Evolutionary conservation across 2,888 invertebrate genomes (phyloP).

Genomic region (Nyleta sp.): DNA sequence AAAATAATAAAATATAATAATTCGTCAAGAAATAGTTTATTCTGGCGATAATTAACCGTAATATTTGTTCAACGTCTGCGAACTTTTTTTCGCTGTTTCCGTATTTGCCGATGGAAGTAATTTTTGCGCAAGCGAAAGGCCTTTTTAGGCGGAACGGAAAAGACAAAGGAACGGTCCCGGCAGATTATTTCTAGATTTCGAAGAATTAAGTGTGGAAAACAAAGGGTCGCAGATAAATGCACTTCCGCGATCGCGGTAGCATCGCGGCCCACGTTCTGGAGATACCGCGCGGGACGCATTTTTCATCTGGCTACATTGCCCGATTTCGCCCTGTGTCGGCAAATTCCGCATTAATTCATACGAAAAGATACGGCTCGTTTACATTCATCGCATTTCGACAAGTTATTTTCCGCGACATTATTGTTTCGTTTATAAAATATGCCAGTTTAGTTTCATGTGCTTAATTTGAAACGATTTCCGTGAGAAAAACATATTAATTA

Average conservation of each 20-base stretch:
- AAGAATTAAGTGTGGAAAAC: conserved; percentile 67
- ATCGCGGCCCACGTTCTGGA: conserved; percentile 67
- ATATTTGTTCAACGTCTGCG: no score
- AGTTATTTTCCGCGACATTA: conserved; percentile 17
- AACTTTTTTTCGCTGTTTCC: no score
- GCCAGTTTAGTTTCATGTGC: no score
- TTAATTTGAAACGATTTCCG: no score
- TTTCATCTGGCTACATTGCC: conserved; percentile 54
- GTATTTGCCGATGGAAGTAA: no score
- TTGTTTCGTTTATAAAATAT: no score
- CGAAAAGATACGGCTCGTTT: conserved; percentile 14
- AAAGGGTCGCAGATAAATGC: conserved; percentile 70
- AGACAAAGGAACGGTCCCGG: conserved; percentile 31
- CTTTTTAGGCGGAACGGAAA: conserved; percentile 22
- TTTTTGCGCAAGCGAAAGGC: conserved; percentile 10
- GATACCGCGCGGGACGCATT: conserved; percentile 63
- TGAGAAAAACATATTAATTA: no score
- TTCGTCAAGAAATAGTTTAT: no score
- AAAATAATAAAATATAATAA: no score
- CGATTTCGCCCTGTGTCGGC: conserved; percentile 38
- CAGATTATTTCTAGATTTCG: conserved; percentile 67
- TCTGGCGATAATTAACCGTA: no score
- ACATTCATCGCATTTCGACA: conserved; percentile 17
- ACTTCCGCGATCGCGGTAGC: conserved; percentile 64
- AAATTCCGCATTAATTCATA: conserved; percentile 31